These are phyloP conservation scores for Alauda arvensis DNA, from an alignment of 2,797 vertebrate species.

Conservation along the genomic window DNA sequence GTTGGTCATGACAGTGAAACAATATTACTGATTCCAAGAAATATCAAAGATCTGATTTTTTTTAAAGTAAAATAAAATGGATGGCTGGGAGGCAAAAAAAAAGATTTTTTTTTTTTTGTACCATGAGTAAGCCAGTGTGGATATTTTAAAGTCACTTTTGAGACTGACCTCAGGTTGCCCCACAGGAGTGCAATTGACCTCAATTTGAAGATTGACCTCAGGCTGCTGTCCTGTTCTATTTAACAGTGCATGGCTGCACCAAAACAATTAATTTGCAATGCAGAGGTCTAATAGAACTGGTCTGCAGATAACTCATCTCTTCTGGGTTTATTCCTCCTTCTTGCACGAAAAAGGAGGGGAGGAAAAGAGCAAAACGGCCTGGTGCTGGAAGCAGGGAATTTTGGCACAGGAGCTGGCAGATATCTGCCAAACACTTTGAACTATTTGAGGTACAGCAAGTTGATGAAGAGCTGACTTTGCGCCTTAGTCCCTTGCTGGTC, in stretches of 20 bases:
- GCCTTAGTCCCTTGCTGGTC: background rate
- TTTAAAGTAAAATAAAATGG: background rate
- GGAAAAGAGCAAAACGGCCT: background rate
- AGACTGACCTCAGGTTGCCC: background rate
- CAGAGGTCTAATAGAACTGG: background rate
- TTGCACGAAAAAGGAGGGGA: background rate
- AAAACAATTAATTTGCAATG: slow-evolving; percentile 30
- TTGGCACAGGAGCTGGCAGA: background rate
- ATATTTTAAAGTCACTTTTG: slow-evolving; percentile 15
- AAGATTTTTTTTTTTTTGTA: background rate
- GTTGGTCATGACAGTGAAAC: slow-evolving; percentile 23
- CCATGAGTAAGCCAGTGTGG: background rate
- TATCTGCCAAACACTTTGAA: background rate
- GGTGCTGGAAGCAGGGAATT: background rate
- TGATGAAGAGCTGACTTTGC: background rate
- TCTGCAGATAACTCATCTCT: background rate
- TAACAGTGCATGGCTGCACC: background rate
- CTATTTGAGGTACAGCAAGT: background rate
- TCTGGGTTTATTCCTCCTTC: background rate
- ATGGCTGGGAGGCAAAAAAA: background rate
- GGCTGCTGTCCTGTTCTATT: background rate
- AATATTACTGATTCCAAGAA: slow-evolving; percentile 25
- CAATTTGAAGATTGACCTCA: slow-evolving; percentile 13
- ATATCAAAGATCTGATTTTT: background rate
- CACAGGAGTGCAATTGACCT: slow-evolving; percentile 9